These are phyloP conservation scores for Melanotaenia nigrans DNA, from an alignment of 2,797 vertebrate species.

Conservation along the genomic window DNA sequence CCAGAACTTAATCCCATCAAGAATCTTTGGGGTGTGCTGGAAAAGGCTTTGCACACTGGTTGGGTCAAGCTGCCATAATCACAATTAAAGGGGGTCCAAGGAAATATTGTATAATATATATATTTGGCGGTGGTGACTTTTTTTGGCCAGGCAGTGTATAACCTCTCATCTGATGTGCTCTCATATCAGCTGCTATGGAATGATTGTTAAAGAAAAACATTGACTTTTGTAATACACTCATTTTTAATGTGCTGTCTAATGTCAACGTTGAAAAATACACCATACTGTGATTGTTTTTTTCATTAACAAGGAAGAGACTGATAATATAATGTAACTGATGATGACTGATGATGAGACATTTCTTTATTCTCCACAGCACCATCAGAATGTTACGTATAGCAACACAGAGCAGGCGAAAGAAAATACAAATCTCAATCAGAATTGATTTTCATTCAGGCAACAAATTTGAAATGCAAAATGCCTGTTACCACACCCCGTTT, in stretches of 20 bases:
- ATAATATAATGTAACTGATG: not conserved
- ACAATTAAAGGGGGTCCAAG: no score
- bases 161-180: no score
- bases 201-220: not conserved
- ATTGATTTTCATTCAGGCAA: constrained; percentile 29
- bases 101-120: no score
- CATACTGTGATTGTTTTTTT: not conserved
- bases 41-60: no score
- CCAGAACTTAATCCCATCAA: no score
- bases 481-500: constrained; percentile 17
- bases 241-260: not conserved
- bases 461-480: constrained; percentile 41
- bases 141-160: not conserved
- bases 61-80: no score
- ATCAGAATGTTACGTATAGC: not conserved
- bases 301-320: not conserved
- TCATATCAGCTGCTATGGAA: not conserved
- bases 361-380: not conserved
- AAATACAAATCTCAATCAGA: constrained; percentile 16
- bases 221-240: not conserved
- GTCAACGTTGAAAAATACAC: not conserved
- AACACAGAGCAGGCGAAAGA: not conserved
- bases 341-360: not conserved
- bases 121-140: no score
- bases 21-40: no score